These are phyloP conservation scores for Euglossa dilemma DNA, from an alignment of 1,140 invertebrate genomes.

Conservation along the genomic window DNA sequence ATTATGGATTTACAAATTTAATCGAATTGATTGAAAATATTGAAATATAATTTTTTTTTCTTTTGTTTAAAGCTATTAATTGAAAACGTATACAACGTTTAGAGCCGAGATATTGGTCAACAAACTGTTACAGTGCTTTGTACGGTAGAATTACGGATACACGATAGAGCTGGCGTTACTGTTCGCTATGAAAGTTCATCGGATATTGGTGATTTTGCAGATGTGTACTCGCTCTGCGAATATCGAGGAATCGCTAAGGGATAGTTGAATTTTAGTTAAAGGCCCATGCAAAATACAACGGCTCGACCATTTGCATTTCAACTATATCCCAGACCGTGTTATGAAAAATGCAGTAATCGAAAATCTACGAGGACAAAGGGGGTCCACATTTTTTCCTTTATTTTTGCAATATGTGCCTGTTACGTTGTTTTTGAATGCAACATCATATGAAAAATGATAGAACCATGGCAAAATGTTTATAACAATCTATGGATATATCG, in stretches of 20 bases:
- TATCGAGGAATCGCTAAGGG: background rate
- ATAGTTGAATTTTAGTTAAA: conserved; percentile 1
- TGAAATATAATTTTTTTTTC: background rate
- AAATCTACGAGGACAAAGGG: too few relatives aligned
- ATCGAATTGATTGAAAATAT: background rate
- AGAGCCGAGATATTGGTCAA: background rate
- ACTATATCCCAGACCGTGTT: background rate
- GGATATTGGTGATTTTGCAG: background rate
- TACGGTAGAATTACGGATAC: background rate
- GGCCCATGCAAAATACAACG: background rate
- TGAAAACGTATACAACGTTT: background rate
- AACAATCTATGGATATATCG: too few relatives aligned
- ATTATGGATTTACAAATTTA: too few relatives aligned
- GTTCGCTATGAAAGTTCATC: background rate
- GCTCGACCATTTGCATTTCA: background rate
- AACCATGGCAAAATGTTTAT: too few relatives aligned
- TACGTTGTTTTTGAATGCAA: too few relatives aligned
- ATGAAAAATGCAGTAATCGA: too few relatives aligned
- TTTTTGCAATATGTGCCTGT: too few relatives aligned
- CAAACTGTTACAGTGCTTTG: background rate
- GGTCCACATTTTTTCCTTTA: background rate
- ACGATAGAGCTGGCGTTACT: background rate
- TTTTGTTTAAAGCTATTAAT: background rate
- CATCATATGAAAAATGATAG: too few relatives aligned
- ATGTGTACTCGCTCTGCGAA: background rate